Evolutionary conservation across 2,888 invertebrate species (phyloP), one percentile per base, ranked within the genome.

Genomic region (Byasa hedistus): DNA sequence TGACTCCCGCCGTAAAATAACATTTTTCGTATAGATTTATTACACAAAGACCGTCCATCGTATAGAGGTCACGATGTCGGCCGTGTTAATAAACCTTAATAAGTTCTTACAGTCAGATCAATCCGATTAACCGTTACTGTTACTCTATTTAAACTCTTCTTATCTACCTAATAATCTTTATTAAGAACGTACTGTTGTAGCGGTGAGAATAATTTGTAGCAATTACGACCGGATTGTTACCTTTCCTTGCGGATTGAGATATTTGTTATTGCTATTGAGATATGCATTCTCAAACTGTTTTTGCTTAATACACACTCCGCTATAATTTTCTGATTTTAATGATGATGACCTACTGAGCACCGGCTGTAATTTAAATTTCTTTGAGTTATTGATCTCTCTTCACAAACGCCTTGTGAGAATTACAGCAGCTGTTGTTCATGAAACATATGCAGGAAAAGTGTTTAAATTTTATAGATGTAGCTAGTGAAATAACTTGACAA

Each of bases 11-110:
- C 79, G 85, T 88, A 87, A 86, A 88, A 80, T 79, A 80, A 82
- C 80, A 79, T 85, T 87, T 48, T 88, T 89, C 83, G 85, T 81
- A 79, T 80, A 82, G 85, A 86, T 87, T 87, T 85, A 83, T 84
- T 77, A 75, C 72, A 72, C 79, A 76, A 76, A 81, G 82, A 83
- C 82, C 83, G 79, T 77, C 81, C 81, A n/a, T 48, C 76, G 77
- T 81, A 85, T 78, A 79, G 79, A 78, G 87, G 88, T 86, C 89
- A 88, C 80, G 83, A 84, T 83, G 80, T 80, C 77, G 84, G 85
- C 82, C 78, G 78, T 81, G 84, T 85, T 85, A 82, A 87, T 86
- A 86, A 83, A 80, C 79, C 79, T 81, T 87, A 85, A 84, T 89
- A 86, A 85, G 84, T 84, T 81, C 75, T 75, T 70, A 70, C 71